Evolutionary conservation across 2,888 invertebrate genomes (phyloP).

Genomic region (Neoscelio sp.): DNA sequence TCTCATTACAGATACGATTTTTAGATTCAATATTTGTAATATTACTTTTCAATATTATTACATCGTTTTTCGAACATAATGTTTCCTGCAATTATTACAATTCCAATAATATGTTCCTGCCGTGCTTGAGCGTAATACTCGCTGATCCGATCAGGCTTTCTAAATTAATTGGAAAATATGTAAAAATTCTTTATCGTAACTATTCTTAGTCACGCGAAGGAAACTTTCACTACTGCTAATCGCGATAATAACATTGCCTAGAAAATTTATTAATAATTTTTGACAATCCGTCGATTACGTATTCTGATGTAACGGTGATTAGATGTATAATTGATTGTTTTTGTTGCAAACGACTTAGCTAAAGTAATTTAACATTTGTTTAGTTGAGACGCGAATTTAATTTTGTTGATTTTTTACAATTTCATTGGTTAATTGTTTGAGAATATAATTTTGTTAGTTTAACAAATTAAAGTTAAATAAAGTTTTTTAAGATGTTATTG

Average conservation of each 20-base stretch:
- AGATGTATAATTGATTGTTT: constrained; percentile 32
- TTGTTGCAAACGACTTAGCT: neutral
- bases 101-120: constrained; percentile 66
- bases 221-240: constrained; percentile 60
- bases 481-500: no score
- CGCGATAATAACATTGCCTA: constrained; percentile 55
- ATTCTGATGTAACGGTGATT: constrained; percentile 17
- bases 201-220: constrained; percentile 64
- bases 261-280: constrained; percentile 59
- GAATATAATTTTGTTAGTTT: no score
- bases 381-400: no score
- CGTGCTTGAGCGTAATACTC: constrained; percentile 65
- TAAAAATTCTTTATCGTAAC: constrained; percentile 68
- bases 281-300: constrained; percentile 35
- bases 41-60: constrained; percentile 65
- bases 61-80: constrained; percentile 53
- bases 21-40: constrained; percentile 59
- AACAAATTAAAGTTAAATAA: no score
- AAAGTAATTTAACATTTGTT: no score
- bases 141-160: constrained; percentile 67
- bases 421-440: no score
- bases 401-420: no score
- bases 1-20: constrained; percentile 62
- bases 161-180: constrained; percentile 68
- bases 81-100: constrained; percentile 65